phyloP scores from a whole-genome alignment of 2,797 vertebrate species.

The Danio choprae region DNA sequence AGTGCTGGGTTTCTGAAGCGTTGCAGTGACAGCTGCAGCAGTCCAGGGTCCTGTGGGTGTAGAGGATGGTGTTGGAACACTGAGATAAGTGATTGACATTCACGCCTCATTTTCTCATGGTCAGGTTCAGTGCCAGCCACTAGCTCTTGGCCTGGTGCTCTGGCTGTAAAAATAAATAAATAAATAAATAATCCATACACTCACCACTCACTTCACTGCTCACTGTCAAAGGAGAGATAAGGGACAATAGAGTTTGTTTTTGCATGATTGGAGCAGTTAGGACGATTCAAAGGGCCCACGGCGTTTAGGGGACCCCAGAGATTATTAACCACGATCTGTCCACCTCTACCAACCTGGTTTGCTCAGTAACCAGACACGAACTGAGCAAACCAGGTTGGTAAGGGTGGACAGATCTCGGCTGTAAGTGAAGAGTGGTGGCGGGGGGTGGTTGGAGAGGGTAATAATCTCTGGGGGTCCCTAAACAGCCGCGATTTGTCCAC shows the following conservation, averaged over 20 bases:
- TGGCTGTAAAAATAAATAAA: constrained; percentile 16
- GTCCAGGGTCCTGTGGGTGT: constrained; percentile 21
- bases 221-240: not conserved
- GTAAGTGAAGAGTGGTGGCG: no score
- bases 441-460: no score
- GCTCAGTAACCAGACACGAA: no score
- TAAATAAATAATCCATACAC: not conserved
- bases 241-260: not conserved
- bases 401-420: no score
- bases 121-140: constrained; percentile 30
- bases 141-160: constrained; percentile 1
- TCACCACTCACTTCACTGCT: constrained; percentile 1
- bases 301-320: no score
- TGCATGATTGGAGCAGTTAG: not conserved
- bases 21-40: constrained; percentile 29
- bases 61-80: constrained; percentile 30
- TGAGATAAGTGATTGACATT: constrained; percentile 51
- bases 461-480: no score
- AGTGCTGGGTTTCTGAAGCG: not conserved
- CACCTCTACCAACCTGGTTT: no score
- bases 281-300: no score
- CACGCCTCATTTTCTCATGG: constrained; percentile 49
- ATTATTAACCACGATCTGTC: no score
- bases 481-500: no score
- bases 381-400: no score